Evolutionary conservation across 2,113 vertebrate species (phyloP), one percentile per base, ranked within the genome.

Genomic region (Hystrix brachyura): DNA sequence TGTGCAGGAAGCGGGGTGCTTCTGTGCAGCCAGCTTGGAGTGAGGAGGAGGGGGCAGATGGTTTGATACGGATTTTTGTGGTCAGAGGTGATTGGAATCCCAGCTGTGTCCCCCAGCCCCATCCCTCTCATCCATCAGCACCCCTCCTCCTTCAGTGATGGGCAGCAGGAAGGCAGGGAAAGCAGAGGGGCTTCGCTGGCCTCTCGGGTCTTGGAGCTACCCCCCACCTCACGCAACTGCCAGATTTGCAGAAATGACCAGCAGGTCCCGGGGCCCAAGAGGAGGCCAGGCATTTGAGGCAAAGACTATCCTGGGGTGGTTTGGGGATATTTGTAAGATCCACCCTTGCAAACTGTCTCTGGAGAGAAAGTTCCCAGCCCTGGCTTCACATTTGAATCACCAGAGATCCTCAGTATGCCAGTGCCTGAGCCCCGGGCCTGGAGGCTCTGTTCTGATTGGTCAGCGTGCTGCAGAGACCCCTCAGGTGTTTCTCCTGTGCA

Each of bases 1-100:
- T 78, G 92, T 96, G 96, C 82, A 88, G 94, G 95, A 95, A 97
- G 65, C 1, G 5, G 80, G 64, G 92, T 83, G 74, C 87, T 97
- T 95, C 93, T 86, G 14, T 19, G 57, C 17, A 14, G 53, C 29
- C 21, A 86, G 57, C 51, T 89, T 72, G 55, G 48, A 94, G 87
- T 32, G 71, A 25, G 94, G 65, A 91, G 3, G 51, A 78, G 8
- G 0, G 14, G 27, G 79, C 7, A 67, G 34, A 71, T 64, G 8
- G 84, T 60, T 92, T 95, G 94, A 96, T 97, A 97, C 53, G 60
- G 51, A 90, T 0, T 29, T 87, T 65, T 90, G 87, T 87, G 89
- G 92, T 96, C 13, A 21, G 80, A 96, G 87, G 94, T 94, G 92
- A 94, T 85, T 48, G 74, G 84, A 97, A 78, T 34, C 93, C 34